phyloP scores from a whole-genome alignment of 2,113 vertebrate genomes.

The Chaetodon auriga region DNA sequence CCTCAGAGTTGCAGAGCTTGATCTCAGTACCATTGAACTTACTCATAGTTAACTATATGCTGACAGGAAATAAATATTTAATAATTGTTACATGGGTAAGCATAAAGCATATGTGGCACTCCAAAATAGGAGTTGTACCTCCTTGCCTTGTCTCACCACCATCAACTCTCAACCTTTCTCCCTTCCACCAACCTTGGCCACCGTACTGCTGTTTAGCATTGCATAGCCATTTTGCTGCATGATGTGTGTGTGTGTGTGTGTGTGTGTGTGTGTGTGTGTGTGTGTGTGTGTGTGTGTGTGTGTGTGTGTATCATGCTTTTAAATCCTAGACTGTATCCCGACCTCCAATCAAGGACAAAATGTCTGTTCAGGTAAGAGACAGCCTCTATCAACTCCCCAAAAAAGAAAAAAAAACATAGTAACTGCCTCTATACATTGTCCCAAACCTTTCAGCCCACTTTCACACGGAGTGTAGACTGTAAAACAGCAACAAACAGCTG shows the following conservation, averaged over 20 bases:
- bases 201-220: constrained; percentile 46
- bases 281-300: no score
- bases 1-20: neutral
- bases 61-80: neutral
- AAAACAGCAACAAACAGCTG: neutral
- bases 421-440: neutral
- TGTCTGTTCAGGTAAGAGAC: constrained; percentile 83
- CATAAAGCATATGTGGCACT: neutral
- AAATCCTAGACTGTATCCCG: constrained; percentile 84
- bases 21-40: neutral
- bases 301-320: constrained; percentile 71
- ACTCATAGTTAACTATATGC: neutral
- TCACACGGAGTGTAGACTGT: neutral
- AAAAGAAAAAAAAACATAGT: constrained; percentile 2
- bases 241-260: constrained; percentile 68
- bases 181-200: neutral
- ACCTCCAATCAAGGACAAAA: constrained; percentile 85
- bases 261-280: no score
- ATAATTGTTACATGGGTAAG: neutral
- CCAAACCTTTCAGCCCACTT: neutral
- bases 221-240: constrained; percentile 72
- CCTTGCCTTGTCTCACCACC: neutral
- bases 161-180: neutral
- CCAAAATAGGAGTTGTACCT: neutral
- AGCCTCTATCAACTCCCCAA: neutral